Percentiles rank a stretch among this genome's conserved stretches.
These are phyloP conservation scores for Sitta carolinensis DNA, from an alignment of 2,797 vertebrate genomes.

Conservation along the genomic window DNA sequence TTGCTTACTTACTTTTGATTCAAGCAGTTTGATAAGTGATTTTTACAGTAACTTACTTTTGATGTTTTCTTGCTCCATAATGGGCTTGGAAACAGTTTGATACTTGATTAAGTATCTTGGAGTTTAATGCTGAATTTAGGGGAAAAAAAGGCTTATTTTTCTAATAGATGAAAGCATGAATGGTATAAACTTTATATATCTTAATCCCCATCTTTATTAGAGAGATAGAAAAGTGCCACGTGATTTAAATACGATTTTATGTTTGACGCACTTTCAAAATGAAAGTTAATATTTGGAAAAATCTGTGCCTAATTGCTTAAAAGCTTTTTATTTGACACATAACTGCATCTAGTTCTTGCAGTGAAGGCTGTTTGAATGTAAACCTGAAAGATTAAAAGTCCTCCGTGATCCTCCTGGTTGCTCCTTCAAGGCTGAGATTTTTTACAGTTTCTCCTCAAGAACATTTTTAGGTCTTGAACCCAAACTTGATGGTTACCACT, in stretches of 20 bases:
- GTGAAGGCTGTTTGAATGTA: background rate
- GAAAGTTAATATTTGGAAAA: background rate
- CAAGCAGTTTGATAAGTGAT: background rate
- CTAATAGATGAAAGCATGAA: background rate
- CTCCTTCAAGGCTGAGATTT: background rate
- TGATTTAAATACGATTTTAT: background rate
- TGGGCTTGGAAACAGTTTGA: background rate
- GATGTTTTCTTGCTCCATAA: background rate
- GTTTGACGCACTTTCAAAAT: background rate
- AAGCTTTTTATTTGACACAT: background rate
- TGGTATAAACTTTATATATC: background rate
- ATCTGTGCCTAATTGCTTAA: background rate
- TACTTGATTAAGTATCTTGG: background rate
- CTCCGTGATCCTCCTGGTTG: background rate
- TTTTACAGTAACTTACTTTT: background rate
- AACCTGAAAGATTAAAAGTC: background rate
- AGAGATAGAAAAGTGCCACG: background rate
- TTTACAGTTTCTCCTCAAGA: background rate
- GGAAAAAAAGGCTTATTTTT: background rate
- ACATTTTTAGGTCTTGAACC: background rate
- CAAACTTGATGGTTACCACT: background rate
- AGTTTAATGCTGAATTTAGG: background rate
- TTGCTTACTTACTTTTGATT: background rate
- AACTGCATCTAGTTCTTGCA: background rate
- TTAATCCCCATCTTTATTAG: background rate